phyloP scores from a whole-genome alignment of 2,797 vertebrate species.

The Tauraco hartlaubi region DNA sequence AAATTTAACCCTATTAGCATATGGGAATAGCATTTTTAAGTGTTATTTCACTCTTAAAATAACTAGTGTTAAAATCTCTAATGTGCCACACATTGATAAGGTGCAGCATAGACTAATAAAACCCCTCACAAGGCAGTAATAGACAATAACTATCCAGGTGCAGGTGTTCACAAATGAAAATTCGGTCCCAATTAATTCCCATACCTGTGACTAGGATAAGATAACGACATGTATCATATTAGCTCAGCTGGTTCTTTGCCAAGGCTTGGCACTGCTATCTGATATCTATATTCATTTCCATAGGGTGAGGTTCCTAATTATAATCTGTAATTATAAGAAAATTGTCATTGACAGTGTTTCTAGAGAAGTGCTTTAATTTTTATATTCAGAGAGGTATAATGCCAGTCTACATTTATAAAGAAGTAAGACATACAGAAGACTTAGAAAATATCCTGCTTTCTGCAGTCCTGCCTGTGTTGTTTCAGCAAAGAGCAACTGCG shows the following conservation, averaged over 20 bases:
- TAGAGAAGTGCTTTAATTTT: neutral
- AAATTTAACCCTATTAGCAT: neutral
- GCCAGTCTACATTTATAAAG: neutral
- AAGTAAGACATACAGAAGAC: neutral
- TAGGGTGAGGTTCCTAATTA: neutral
- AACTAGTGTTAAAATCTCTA: neutral
- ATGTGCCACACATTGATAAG: neutral
- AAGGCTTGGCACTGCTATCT: neutral
- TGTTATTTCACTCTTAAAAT: neutral
- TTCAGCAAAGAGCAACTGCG: neutral
- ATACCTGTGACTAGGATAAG: neutral
- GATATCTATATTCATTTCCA: neutral
- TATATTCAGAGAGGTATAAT: neutral
- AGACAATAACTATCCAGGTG: neutral
- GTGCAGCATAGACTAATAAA: neutral
- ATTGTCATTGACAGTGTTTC: neutral
- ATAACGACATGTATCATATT: neutral
- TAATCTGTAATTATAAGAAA: neutral
- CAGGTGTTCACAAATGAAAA: conserved; percentile 24
- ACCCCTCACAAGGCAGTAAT: neutral
- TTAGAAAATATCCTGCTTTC: neutral
- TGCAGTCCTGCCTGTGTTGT: neutral
- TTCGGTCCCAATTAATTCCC: neutral
- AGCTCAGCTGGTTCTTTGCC: neutral
- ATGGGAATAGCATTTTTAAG: neutral